Evolutionary conservation across 2,797 vertebrate species (phyloP).

Genomic region (Antrozous pallidus): DNA sequence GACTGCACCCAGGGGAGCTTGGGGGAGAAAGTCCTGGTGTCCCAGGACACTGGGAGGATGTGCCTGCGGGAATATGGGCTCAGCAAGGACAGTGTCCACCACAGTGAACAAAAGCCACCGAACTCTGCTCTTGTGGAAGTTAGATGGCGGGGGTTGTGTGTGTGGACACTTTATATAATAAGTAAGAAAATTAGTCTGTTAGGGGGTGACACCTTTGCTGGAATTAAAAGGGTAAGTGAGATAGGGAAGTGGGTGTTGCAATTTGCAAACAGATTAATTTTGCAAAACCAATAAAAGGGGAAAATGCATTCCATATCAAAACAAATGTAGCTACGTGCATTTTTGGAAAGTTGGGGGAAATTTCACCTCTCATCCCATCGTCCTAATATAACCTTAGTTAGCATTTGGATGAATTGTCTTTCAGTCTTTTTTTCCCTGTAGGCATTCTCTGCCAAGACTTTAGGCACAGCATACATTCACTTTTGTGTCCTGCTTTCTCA

Average conservation of each 20-base stretch:
- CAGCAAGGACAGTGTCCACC: neutral
- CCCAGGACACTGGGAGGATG: neutral
- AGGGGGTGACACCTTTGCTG: neutral
- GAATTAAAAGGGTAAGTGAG: neutral
- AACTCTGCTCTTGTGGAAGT: neutral
- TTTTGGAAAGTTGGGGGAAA: neutral
- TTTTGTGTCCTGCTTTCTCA: neutral
- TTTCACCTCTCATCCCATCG: neutral
- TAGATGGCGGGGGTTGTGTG: rapidly evolving
- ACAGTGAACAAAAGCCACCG: neutral
- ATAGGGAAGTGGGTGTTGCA: neutral
- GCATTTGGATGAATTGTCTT: neutral
- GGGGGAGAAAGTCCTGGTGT: neutral
- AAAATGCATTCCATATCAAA: neutral
- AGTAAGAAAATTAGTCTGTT: neutral
- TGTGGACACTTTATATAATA: too few species aligned
- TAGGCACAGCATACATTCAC: neutral
- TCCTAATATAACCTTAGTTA: neutral
- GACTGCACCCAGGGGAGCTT: neutral
- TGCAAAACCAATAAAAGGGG: neutral
- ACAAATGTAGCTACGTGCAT: neutral
- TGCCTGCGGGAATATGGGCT: neutral
- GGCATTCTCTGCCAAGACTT: neutral
- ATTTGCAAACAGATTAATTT: neutral
- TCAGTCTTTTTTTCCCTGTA: neutral